These are phyloP conservation scores for Pyrochroa serraticornis DNA, from an alignment of 2,888 invertebrate species.

Conservation along the genomic window DNA sequence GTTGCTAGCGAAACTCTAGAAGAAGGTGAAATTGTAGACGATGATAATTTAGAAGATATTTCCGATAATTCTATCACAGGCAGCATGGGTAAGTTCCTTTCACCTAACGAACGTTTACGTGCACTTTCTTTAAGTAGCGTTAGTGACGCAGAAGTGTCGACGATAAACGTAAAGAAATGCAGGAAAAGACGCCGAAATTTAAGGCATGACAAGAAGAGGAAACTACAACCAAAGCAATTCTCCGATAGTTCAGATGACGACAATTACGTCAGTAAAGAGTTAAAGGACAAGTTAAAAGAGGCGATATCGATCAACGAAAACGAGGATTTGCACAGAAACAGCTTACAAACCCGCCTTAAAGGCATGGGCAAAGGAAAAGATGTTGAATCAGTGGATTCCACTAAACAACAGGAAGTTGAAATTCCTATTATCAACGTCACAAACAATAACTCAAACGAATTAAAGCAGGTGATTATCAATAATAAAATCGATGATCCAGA, in stretches of 20 bases:
- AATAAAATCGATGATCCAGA: conserved; percentile 60
- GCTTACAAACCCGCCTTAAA: conserved; percentile 13
- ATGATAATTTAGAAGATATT: conserved; percentile 54
- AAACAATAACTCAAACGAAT: conserved; percentile 31
- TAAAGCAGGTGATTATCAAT: conserved; percentile 3
- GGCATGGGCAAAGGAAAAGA: conserved; percentile 50
- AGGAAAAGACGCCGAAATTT: conserved; percentile 1
- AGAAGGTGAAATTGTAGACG: conserved; percentile 58
- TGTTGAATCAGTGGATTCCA: conserved; percentile 49
- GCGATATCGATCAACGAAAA: conserved; percentile 58
- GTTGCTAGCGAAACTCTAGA: conserved; percentile 39
- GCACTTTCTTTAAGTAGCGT: conserved; percentile 58
- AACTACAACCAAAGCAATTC: conserved; percentile 2
- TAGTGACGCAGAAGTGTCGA: conserved; percentile 43
- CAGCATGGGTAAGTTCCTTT: conserved; percentile 53
- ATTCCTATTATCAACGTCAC: not conserved
- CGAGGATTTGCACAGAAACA: conserved; percentile 10
- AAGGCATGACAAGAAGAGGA: conserved; percentile 19
- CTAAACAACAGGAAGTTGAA: not conserved
- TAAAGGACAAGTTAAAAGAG: conserved; percentile 57
- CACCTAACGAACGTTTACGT: conserved; percentile 53
- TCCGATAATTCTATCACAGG: conserved; percentile 54
- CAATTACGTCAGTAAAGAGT: conserved; percentile 38
- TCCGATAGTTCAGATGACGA: conserved; percentile 45
- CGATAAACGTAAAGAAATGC: conserved; percentile 14